A percentile compares a stretch with the other conserved stretches of the same genome.
phyloP scores from a whole-genome alignment of 37 sponge, comb jelly and placozoan genomes.

The Oscarella lobularis region DNA sequence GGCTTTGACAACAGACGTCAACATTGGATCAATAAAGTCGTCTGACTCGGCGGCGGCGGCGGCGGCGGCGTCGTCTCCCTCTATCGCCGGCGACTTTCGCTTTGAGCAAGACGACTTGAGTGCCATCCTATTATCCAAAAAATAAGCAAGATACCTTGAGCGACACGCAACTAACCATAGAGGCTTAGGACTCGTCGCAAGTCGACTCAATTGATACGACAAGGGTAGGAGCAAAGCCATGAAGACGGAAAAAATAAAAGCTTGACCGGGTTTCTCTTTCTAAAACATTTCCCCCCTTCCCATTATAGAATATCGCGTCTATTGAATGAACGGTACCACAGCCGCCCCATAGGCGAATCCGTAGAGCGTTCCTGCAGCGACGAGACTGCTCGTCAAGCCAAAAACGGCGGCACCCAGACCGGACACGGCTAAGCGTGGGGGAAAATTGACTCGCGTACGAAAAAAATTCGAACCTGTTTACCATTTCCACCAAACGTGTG shows the following conservation, averaged over 20 bases:
- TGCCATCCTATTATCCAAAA: too few relatives aligned
- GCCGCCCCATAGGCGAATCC: background rate
- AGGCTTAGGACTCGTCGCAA: background rate
- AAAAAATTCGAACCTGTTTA: background rate
- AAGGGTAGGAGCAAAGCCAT: background rate
- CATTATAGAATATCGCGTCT: too few relatives aligned
- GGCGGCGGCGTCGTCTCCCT: too few relatives aligned
- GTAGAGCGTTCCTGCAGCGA: background rate
- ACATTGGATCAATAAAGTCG: too few relatives aligned
- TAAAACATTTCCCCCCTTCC: too few relatives aligned
- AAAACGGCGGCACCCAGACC: background rate
- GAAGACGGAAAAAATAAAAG: background rate
- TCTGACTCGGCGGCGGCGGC: too few relatives aligned
- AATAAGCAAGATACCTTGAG: too few relatives aligned
- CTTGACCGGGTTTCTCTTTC: background rate
- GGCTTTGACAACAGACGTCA: too few relatives aligned
- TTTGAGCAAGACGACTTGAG: too few relatives aligned
- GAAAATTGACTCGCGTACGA: background rate
- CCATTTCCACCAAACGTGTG: conserved; percentile 8
- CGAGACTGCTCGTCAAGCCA: background rate
- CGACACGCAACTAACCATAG: too few relatives aligned
- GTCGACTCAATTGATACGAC: background rate
- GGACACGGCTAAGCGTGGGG: background rate
- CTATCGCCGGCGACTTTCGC: too few relatives aligned
- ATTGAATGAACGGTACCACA: too few relatives aligned